These are phyloP conservation scores for Misgurnus mizolepis DNA, from an alignment of 2,113 vertebrate genomes.

Conservation along the genomic window DNA sequence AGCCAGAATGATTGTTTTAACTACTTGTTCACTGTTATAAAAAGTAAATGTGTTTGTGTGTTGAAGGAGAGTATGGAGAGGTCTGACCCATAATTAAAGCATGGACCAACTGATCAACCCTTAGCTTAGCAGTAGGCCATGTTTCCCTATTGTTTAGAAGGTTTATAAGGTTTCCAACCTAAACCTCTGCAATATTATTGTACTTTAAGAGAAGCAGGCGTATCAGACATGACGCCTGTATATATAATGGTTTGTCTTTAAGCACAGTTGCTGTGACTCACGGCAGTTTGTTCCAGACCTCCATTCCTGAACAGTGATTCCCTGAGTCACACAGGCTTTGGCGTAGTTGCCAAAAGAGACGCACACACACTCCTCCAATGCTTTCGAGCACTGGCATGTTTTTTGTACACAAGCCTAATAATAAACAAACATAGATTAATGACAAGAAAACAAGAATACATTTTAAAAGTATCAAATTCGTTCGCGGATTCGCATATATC, in stretches of 20 bases:
- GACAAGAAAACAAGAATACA: not conserved
- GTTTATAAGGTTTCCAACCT: no score
- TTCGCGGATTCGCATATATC: not conserved
- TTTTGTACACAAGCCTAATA: slow-evolving; percentile 67
- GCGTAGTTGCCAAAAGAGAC: slow-evolving; percentile 69
- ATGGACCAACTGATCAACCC: no score
- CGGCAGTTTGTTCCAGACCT: slow-evolving; percentile 66
- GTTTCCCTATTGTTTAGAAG: no score
- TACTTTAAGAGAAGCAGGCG: no score
- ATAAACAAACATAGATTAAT: slow-evolving; percentile 6
- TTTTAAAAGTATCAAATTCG: not conserved
- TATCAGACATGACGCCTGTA: not conserved
- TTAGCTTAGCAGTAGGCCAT: no score
- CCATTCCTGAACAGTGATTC: slow-evolving; percentile 68
- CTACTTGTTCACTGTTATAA: not conserved
- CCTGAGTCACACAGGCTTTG: slow-evolving; percentile 69
- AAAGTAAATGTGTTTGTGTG: not conserved
- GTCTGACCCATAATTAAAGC: no score
- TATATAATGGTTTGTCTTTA: no score
- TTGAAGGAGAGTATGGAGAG: no score
- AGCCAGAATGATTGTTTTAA: slow-evolving; percentile 25
- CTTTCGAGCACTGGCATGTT: slow-evolving; percentile 62
- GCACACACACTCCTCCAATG: slow-evolving; percentile 62
- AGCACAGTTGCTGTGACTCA: slow-evolving; percentile 51
- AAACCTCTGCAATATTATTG: no score